Base-by-base conservation (phyloP, 2,888 invertebrate genomes). In the Leptogaster cylindrica region DNA sequence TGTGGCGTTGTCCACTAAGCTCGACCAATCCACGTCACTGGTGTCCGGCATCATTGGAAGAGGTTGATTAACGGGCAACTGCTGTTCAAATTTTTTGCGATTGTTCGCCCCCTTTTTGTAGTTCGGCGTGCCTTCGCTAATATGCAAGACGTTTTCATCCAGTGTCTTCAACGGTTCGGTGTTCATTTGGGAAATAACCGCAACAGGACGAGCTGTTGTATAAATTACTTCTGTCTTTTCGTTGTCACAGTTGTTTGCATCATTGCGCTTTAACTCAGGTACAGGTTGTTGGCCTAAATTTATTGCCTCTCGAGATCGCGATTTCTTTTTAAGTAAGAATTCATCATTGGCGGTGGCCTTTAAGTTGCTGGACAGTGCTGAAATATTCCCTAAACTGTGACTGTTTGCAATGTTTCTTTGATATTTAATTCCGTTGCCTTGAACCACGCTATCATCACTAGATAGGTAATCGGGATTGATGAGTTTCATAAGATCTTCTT, bases 401-500 rank as follows among this genome's bases (percentile, higher is more conserved):
- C 72, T 73, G 48, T 71, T 73, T 2, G 70, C 68, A 18, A 71
- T 66, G 50, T 70, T 70, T 63, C 71, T 71, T 55, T 73, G 69
- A 16, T 67, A 50, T 68, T 73, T 71, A 12, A 58, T 67, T 27
- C 61, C 55, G 55, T 71, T 61, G 18, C 66, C 14, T 23, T 69
- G 66, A 18, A 55, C 65, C 1, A 66, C 5, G 46, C 70, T 81
- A 6, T 75, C 74, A 20, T 79, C 77, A 63, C 68, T 71, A 5
- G 83, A 81, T 65, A 83, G 82, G 74, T 83, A 84, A 75, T 93
- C 93, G 0, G 92, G 93, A 80, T 92, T 91, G 75, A 95, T 95
- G 23, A 95, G 83, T 51, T 92, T 88, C 84, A 94, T 89, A 18
- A 93, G 82, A 77, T 95, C 95, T 78, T 95, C 93, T 82, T 94